These are phyloP conservation scores for Tachycineta bicolor DNA, from an alignment of 2,113 vertebrate species.

Conservation along the genomic window DNA sequence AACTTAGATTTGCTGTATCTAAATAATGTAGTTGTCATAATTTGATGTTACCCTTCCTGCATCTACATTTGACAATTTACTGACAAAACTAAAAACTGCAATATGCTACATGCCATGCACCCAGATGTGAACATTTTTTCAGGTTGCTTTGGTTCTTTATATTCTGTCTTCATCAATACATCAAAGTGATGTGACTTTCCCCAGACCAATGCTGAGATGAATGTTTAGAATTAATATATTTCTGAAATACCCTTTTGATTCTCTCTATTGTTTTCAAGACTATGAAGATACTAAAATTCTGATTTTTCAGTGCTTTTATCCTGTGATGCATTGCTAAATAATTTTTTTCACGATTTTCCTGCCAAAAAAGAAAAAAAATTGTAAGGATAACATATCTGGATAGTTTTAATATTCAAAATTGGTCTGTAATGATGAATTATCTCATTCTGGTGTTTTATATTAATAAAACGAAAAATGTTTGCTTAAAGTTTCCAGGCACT, in stretches of 20 bases:
- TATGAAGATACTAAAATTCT: not conserved
- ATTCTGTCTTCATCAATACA: not conserved
- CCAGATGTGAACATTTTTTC: not conserved
- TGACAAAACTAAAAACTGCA: not conserved
- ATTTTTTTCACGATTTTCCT: not conserved
- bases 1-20: slow-evolving; percentile 53
- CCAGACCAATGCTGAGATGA: not conserved
- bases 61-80: not conserved
- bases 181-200: not conserved
- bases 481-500: not conserved
- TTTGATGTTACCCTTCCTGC: slow-evolving; percentile 15
- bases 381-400: not conserved
- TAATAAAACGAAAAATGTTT: not conserved
- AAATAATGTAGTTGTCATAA: slow-evolving; percentile 53
- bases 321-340: not conserved
- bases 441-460: not conserved
- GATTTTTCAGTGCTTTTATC: not conserved
- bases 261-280: not conserved
- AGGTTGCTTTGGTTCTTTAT: not conserved
- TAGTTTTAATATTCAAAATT: not conserved
- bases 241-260: not conserved
- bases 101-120: not conserved
- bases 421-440: not conserved
- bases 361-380: not conserved
- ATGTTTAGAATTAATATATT: not conserved